Evolutionary conservation across 2,888 invertebrate genomes (phyloP).

Genomic region (Cheilosia impressa): DNA sequence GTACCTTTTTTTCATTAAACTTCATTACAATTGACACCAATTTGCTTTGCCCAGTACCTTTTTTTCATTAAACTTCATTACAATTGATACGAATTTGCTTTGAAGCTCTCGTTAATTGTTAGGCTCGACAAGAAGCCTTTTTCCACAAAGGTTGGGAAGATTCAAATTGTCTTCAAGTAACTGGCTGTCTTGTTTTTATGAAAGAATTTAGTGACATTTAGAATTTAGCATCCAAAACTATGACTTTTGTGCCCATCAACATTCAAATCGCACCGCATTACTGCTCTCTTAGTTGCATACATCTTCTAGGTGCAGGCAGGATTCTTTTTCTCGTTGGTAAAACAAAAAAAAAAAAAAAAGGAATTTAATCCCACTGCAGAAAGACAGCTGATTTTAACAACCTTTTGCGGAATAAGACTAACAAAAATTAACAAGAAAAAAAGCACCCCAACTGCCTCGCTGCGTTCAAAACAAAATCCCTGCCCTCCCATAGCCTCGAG

Average conservation of each 20-base stretch:
- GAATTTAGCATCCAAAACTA: background rate
- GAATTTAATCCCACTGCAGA: background rate
- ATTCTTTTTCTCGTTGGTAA: background rate
- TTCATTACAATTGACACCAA: too few species aligned
- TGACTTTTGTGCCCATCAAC: background rate
- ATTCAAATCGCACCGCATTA: background rate
- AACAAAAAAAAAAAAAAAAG: background rate
- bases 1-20: too few species aligned
- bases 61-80: too few species aligned
- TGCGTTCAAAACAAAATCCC: constrained; percentile 1
- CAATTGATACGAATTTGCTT: too few species aligned
- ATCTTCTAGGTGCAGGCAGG: background rate
- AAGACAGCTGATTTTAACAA: constrained; percentile 32
- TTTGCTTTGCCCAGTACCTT: too few species aligned
- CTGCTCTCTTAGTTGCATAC: background rate
- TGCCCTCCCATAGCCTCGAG: constrained; percentile 17
- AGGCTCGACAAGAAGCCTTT: too few species aligned
- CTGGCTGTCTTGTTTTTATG: too few species aligned
- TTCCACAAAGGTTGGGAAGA: too few species aligned
- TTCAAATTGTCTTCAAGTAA: too few species aligned
- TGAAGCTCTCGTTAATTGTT: too few species aligned
- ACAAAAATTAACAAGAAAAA: background rate
- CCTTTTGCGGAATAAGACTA: background rate
- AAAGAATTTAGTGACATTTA: background rate
- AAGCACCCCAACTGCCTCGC: background rate